phyloP scores from a whole-genome alignment of 2,797 vertebrate species.

The Urophycis tenuis region DNA sequence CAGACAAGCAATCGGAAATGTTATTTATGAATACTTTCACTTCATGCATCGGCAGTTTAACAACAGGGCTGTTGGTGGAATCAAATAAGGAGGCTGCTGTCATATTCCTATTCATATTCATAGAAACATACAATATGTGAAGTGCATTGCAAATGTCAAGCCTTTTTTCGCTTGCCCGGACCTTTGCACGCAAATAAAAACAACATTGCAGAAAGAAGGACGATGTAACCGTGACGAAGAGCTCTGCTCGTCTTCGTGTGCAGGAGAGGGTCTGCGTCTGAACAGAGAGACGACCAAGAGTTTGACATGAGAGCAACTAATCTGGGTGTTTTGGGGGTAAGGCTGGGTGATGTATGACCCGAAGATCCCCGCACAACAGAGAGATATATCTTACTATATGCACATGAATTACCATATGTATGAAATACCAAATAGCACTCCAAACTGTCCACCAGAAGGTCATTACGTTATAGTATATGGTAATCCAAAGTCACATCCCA shows the following conservation, averaged over 20 bases:
- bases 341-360: not conserved
- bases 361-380: not conserved
- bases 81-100: not conserved
- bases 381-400: not conserved
- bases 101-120: not conserved
- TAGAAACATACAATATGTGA: not conserved
- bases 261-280: not conserved
- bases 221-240: not conserved
- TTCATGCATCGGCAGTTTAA: not conserved
- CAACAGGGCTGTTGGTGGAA: not conserved
- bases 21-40: constrained; percentile 17
- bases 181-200: not conserved
- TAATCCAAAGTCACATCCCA: not conserved
- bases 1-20: constrained; percentile 1
- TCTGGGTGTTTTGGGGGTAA: not conserved
- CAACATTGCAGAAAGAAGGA: not conserved
- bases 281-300: not conserved
- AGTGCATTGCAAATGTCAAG: not conserved
- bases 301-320: not conserved
- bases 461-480: not conserved
- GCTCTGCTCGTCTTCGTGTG: not conserved
- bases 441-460: constrained; percentile 1
- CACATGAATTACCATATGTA: constrained; percentile 1
- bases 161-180: not conserved
- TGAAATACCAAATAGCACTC: constrained; percentile 1